phyloP scores from a whole-genome alignment of 2,797 vertebrate genomes.

The Acanthiza pusilla region DNA sequence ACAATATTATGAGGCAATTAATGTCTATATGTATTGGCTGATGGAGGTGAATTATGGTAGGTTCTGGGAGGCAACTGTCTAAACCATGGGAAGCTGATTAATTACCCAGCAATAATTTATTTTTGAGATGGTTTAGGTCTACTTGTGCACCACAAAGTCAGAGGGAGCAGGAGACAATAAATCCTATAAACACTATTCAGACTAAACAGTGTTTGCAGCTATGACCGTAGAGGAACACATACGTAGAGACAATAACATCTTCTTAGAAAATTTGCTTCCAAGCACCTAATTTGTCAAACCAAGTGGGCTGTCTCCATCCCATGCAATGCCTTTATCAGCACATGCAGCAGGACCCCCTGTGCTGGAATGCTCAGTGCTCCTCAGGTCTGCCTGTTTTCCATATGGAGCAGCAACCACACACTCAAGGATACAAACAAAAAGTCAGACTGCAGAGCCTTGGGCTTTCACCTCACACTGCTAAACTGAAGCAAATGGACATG shows the following conservation, averaged over 20 bases:
- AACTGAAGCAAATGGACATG: not conserved
- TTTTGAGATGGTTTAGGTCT: not conserved
- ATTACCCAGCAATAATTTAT: constrained; percentile 30
- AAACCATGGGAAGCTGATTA: constrained; percentile 26
- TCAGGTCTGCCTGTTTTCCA: not conserved
- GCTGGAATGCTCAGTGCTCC: not conserved
- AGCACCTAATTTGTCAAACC: not conserved
- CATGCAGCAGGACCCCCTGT: not conserved
- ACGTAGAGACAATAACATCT: not conserved
- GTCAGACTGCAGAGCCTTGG: no score
- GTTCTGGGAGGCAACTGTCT: not conserved
- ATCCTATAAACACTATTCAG: not conserved
- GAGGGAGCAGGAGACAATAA: not conserved
- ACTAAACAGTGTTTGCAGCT: not conserved
- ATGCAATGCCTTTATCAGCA: not conserved
- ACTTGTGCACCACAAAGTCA: not conserved
- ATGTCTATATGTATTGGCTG: not conserved
- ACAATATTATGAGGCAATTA: constrained; percentile 34
- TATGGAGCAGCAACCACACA: not conserved
- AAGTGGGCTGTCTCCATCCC: not conserved
- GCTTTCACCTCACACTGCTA: not conserved
- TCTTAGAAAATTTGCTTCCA: not conserved
- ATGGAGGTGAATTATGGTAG: constrained; percentile 2
- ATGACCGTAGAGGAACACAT: not conserved
- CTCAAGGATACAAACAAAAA: not conserved